phyloP scores from a whole-genome alignment of 2,888 invertebrate genomes.

The Mesorhabditis spiculigera region DNA sequence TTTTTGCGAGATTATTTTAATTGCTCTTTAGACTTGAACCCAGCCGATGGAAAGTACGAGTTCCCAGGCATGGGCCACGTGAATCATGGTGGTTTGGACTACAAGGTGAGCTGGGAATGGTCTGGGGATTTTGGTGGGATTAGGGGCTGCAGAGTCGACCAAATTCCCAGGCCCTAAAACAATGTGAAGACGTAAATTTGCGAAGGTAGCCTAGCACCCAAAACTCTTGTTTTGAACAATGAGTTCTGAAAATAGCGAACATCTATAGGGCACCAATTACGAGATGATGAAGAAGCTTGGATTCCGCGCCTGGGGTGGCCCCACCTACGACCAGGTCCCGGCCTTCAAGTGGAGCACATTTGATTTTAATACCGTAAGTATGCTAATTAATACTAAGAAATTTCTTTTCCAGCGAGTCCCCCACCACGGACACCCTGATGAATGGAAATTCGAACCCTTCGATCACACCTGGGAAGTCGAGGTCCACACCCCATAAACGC shows the following conservation, averaged over 20 bases:
- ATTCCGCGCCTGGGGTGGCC: constrained; percentile 67
- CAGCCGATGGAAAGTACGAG: constrained; percentile 70
- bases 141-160: neutral
- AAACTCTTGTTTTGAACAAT: neutral
- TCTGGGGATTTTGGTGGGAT: no score
- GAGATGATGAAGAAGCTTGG: constrained; percentile 59
- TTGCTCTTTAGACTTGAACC: constrained; percentile 68
- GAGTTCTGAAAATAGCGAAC: no score
- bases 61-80: constrained; percentile 70
- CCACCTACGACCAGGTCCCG: constrained; percentile 66
- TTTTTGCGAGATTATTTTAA: no score
- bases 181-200: no score
- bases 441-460: constrained; percentile 71
- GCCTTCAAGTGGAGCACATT: constrained; percentile 77
- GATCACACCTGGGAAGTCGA: constrained; percentile 54
- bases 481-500: constrained; percentile 10
- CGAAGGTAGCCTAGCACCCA: no score
- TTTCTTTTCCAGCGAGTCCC: constrained; percentile 32
- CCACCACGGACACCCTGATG: constrained; percentile 74
- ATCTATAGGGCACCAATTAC: constrained; percentile 52
- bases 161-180: neutral
- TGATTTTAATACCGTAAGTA: constrained; percentile 62
- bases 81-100: constrained; percentile 72
- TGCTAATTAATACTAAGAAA: neutral
- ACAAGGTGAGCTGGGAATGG: constrained; percentile 64